Percentiles rank a stretch among this genome's conserved stretches.
Evolutionary conservation across 2,888 invertebrate species (phyloP).

Genomic region (Synanthedon vespiformis): DNA sequence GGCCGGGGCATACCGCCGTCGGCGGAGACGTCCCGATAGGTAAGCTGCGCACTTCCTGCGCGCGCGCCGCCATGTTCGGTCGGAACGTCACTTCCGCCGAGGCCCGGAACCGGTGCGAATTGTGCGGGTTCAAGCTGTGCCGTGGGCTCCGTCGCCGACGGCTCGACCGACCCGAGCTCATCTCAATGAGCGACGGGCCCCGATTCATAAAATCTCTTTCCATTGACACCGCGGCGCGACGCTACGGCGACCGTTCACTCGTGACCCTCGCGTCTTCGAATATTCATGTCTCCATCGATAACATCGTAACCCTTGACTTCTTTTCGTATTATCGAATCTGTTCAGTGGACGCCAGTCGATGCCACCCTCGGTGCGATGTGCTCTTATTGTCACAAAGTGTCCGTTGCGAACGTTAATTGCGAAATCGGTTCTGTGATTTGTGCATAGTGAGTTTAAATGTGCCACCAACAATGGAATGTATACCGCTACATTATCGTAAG

Average conservation of each 20-base stretch:
- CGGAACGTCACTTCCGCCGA: constrained; percentile 63
- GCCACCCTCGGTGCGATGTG: constrained; percentile 58
- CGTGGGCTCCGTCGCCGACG: constrained; percentile 34
- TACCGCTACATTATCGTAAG: constrained; percentile 48
- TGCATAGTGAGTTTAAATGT: constrained; percentile 57
- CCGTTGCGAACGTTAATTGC: constrained; percentile 36
- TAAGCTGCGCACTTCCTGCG: constrained; percentile 71
- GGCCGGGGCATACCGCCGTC: constrained; percentile 32
- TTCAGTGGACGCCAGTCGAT: constrained; percentile 50
- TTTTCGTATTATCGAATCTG: constrained; percentile 63
- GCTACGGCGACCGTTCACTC: constrained; percentile 63
- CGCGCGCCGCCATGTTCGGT: constrained; percentile 67
- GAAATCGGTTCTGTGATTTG: constrained; percentile 43
- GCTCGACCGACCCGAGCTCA: constrained; percentile 25
- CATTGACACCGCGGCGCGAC: constrained; percentile 64
- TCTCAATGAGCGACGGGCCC: constrained; percentile 64
- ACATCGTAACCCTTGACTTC: constrained; percentile 67
- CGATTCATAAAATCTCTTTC: constrained; percentile 69
- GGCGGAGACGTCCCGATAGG: constrained; percentile 63
- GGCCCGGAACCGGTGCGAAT: constrained; percentile 39
- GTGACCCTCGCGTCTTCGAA: constrained; percentile 69
- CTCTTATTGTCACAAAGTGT: constrained; percentile 46
- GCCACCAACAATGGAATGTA: constrained; percentile 55
- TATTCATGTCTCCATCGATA: constrained; percentile 69
- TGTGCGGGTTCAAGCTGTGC: constrained; percentile 36